A percentile compares a stretch with the other conserved stretches of the same genome.
Conservation (phyloP, 1,140 invertebrate genomes). For the Platyscapa corneri region DNA sequence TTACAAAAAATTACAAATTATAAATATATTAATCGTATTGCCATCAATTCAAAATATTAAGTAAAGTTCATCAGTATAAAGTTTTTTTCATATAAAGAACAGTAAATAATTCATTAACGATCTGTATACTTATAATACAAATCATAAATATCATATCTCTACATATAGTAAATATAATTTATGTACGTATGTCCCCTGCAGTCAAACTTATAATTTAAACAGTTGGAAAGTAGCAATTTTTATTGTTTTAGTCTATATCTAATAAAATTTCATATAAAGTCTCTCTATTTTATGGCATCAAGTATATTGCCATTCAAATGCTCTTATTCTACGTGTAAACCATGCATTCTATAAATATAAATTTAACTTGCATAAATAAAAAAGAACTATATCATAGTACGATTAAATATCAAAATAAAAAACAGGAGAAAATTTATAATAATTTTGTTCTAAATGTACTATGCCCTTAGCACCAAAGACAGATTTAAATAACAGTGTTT, state of each 20-base stretch:
- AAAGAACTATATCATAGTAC: neutral
- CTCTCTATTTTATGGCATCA: conserved; percentile 3
- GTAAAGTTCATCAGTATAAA: conserved; percentile 21
- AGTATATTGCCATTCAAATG: neutral
- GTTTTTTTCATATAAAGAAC: neutral
- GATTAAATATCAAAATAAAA: neutral
- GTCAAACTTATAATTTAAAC: conserved; percentile 9
- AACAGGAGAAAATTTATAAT: conserved; percentile 9
- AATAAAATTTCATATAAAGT: conserved; percentile 23
- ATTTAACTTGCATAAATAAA: neutral
- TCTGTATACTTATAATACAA: neutral
- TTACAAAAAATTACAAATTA: neutral
- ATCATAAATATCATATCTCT: conserved; percentile 30
- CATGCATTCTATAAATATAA: neutral
- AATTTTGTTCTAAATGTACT: conserved; percentile 43
- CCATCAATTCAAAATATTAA: conserved; percentile 15
- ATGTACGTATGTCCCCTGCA: conserved; percentile 9
- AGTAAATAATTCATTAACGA: neutral
- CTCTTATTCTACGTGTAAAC: neutral
- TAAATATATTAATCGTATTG: neutral
- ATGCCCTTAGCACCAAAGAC: neutral
- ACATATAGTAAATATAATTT: conserved; percentile 42
- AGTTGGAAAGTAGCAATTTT: conserved; percentile 28
- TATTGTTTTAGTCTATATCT: conserved; percentile 32
- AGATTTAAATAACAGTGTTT: neutral